These are phyloP conservation scores for Ondatra zibethicus DNA, from an alignment of 2,113 vertebrate species.

Conservation along the genomic window DNA sequence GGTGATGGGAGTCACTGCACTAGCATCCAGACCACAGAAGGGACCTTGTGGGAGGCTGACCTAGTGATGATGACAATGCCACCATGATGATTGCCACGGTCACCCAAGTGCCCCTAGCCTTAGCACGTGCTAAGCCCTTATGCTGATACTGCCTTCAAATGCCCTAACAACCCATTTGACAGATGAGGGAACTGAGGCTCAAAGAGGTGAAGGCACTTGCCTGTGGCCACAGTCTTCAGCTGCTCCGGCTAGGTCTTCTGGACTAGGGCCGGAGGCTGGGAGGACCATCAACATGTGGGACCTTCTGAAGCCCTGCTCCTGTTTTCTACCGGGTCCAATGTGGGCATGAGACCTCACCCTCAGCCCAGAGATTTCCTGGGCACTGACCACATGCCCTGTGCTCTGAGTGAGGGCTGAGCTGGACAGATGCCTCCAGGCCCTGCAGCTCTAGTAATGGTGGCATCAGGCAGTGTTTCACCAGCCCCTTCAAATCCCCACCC, in stretches of 20 bases:
- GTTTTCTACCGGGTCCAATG: conserved; percentile 43
- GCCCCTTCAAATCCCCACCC: neutral
- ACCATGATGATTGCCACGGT: neutral
- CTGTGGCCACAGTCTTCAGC: neutral
- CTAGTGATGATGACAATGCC: neutral
- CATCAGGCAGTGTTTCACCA: neutral
- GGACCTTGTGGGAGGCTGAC: too few species aligned
- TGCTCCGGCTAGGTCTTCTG: neutral
- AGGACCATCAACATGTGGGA: neutral
- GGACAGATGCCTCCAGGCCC: neutral
- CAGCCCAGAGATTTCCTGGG: conserved; percentile 79
- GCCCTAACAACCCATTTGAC: neutral
- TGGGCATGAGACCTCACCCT: neutral
- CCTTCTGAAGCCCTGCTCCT: conserved; percentile 61
- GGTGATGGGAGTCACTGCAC: neutral
- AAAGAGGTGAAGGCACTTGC: neutral
- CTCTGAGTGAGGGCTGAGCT: neutral
- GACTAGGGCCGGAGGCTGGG: neutral
- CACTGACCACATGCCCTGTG: conserved; percentile 60
- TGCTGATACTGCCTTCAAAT: neutral
- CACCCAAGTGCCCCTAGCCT: neutral
- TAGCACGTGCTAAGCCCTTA: neutral
- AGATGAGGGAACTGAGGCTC: neutral
- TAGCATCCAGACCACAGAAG: neutral
- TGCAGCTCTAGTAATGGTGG: neutral